Evolutionary conservation across 2,113 vertebrate species (phyloP), one percentile per base, ranked within the genome.

Genomic region (Myodes glareolus): DNA sequence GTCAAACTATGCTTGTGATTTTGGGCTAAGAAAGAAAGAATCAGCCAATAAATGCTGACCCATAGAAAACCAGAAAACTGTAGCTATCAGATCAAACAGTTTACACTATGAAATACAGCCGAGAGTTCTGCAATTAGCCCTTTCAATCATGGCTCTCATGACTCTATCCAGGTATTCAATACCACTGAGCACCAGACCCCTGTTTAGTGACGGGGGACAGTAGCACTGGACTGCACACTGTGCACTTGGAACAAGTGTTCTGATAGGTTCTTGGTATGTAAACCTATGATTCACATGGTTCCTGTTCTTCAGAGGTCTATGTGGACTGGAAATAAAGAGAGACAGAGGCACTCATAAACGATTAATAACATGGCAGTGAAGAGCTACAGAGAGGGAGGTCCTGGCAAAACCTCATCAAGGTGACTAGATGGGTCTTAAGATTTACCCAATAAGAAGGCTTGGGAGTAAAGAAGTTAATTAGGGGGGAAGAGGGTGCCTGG

Each of bases 251-350:
- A 88, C 50, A 80, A 87, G 11, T 68, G 6, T 42, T 87, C 5
- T 17, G 6, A 33, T 33, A 68, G 17, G 17, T 29, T 47, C 47
- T 19, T 9, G 23, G 3, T 17, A 33, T 39, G 52, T 42, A 84
- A 73, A 85, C 19, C 45, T 9, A 67, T 84, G 25, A 91, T 86
- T 68, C 70, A 47, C 19, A 55, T 33, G 31, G 0, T 61, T 33
- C 31, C 42, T 89, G 6, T 75, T 78, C 52, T 88, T 67, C 76
- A 94, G 63, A 73, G 47, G 36, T 19, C 72, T 68, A 11, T 19
- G 2, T 65, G 45, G 73, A 93, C 58, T 77, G 7, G 50, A 94
- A 94, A 68, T 73, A 90, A 80, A 78, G 61, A 72, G 61, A 94
- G 27, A 42, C 2, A 52, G 33, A 33, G 1, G 52, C 50, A 42